phyloP scores from a whole-genome alignment of 23 tunicate genomes.

The Botrylloides violaceus region DNA sequence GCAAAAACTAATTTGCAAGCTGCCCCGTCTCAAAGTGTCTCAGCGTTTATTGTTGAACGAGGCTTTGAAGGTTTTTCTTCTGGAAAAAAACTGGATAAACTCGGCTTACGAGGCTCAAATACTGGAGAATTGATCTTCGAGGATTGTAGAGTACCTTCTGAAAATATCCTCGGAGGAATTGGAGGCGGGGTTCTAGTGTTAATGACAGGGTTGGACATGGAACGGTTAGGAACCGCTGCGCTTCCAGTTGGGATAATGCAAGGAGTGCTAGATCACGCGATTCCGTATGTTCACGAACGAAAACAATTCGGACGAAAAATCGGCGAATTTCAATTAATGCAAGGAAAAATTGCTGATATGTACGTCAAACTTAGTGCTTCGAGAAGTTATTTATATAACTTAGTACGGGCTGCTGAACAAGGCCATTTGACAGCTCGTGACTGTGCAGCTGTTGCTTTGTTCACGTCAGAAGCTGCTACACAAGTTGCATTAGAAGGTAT shows the following conservation, averaged over 20 bases:
- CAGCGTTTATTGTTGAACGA: slow-evolving; percentile 34
- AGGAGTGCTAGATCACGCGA: slow-evolving; percentile 27
- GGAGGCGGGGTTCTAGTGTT: slow-evolving; percentile 23
- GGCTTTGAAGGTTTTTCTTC: slow-evolving; percentile 27
- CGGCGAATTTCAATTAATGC: slow-evolving; percentile 29
- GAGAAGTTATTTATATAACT: slow-evolving; percentile 19
- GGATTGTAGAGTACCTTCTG: slow-evolving; percentile 11
- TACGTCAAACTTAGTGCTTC: slow-evolving; percentile 17
- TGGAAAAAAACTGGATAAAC: slow-evolving; percentile 33
- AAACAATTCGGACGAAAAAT: slow-evolving; percentile 34
- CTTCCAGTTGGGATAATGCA: slow-evolving; percentile 33
- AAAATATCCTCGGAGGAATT: slow-evolving; percentile 21
- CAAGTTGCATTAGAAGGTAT: slow-evolving; percentile 39
- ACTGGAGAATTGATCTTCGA: slow-evolving; percentile 44
- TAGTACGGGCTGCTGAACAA: slow-evolving; percentile 30
- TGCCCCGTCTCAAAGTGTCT: slow-evolving; percentile 20
- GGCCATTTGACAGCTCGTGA: slow-evolving; percentile 11
- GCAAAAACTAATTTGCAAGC: slow-evolving; percentile 24
- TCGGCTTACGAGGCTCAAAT: slow-evolving; percentile 29
- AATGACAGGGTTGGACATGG: slow-evolving; percentile 32
- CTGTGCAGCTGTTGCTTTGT: slow-evolving; percentile 27
- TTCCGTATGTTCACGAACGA: slow-evolving; percentile 42
- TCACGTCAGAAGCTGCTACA: slow-evolving; percentile 22
- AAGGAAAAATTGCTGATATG: slow-evolving; percentile 44
- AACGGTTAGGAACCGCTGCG: slow-evolving; percentile 30